These are phyloP conservation scores for Pyrrhia umbra DNA, from an alignment of 2,888 invertebrate species.

Conservation along the genomic window DNA sequence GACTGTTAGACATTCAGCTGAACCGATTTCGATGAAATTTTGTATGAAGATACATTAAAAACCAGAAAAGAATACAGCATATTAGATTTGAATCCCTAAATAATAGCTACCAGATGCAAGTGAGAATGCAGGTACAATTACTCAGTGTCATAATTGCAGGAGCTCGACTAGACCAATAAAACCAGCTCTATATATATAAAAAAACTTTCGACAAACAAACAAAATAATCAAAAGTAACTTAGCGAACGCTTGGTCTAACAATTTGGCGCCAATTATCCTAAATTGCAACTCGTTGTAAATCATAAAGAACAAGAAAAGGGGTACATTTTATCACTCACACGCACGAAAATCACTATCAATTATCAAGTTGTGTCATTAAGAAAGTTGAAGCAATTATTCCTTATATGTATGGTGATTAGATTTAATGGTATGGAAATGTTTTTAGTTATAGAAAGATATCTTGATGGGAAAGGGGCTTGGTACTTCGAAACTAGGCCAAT, in stretches of 20 bases:
- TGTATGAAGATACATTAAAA: too few relatives aligned
- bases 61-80: too few relatives aligned
- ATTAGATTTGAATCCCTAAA: too few relatives aligned
- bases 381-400: conserved; percentile 31
- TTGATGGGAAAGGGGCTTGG: background rate
- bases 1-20: too few relatives aligned
- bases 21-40: too few relatives aligned
- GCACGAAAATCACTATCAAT: conserved; percentile 49
- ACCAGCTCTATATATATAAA: conserved; percentile 4
- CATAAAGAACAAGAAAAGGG: conserved; percentile 33
- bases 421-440: background rate
- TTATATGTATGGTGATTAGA: conserved; percentile 17
- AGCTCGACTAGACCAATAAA: background rate
- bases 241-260: conserved; percentile 34
- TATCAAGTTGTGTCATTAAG: conserved; percentile 40
- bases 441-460: background rate
- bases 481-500: background rate
- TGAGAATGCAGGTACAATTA: too few relatives aligned
- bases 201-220: conserved; percentile 39
- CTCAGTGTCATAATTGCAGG: too few relatives aligned
- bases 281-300: conserved; percentile 41
- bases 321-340: conserved; percentile 21
- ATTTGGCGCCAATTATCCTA: conserved; percentile 34
- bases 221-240: conserved; percentile 52
- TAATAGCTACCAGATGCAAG: too few relatives aligned